phyloP scores from a whole-genome alignment of 1,140 invertebrate species.

The Heliothis subflexa region DNA sequence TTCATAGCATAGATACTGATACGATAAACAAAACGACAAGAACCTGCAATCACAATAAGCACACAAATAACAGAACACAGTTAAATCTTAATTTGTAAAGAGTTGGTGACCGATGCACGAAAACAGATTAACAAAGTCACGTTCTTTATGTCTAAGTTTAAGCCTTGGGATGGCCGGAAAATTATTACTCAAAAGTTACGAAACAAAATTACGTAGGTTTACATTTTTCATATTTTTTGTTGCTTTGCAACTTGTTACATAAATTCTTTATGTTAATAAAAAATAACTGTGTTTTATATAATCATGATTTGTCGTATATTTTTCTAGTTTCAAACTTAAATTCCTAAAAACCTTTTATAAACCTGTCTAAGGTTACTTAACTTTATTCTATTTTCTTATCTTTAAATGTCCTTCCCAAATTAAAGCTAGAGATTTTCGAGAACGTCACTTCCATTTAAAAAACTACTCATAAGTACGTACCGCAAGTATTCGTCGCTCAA shows the following conservation, averaged over 20 bases:
- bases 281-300: background rate
- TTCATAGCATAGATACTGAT: too few relatives aligned
- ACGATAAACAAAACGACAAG: background rate
- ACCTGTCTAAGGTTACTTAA: too few relatives aligned
- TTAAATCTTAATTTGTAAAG: slow-evolving; percentile 32
- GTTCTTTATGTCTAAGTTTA: slow-evolving; percentile 25
- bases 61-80: background rate
- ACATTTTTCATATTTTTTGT: slow-evolving; percentile 55
- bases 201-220: slow-evolving; percentile 56
- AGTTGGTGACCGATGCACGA: slow-evolving; percentile 15
- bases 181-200: slow-evolving; percentile 52
- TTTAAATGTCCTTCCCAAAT: too few relatives aligned
- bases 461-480: background rate
- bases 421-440: too few relatives aligned
- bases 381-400: too few relatives aligned
- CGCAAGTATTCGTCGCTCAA: slow-evolving; percentile 1
- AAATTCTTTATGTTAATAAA: slow-evolving; percentile 28
- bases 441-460: too few relatives aligned
- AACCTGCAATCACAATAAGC: background rate
- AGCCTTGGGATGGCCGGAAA: slow-evolving; percentile 27
- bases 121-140: slow-evolving; percentile 34
- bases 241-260: slow-evolving; percentile 27
- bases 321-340: background rate
- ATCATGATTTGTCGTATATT: background rate
- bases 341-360: too few relatives aligned